phyloP scores from a whole-genome alignment of 2,888 invertebrate genomes.

The Xestia sexstrigata region DNA sequence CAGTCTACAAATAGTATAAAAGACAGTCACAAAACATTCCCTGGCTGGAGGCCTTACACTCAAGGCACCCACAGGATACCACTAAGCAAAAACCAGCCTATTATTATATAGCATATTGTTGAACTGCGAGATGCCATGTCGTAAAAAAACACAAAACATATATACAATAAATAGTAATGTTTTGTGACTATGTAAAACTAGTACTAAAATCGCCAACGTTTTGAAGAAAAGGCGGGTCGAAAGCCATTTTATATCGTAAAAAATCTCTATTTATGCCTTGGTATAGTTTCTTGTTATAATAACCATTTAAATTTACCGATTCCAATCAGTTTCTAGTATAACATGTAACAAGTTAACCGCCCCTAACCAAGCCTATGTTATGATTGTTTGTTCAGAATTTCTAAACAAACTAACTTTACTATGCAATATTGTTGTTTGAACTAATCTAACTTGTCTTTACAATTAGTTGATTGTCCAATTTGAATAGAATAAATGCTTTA shows the following conservation, averaged over 20 bases:
- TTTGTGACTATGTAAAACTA: no score
- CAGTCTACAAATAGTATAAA: background rate
- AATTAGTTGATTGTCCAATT: slow-evolving; percentile 54
- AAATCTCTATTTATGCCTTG: slow-evolving; percentile 14
- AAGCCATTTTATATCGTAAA: background rate
- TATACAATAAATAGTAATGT: no score
- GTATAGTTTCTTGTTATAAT: slow-evolving; percentile 37
- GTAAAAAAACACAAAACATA: no score
- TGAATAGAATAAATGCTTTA: slow-evolving; percentile 49
- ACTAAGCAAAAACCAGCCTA: no score
- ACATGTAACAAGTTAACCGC: slow-evolving; percentile 36
- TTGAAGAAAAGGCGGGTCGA: background rate
- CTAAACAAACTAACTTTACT: slow-evolving; percentile 30
- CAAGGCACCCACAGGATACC: no score
- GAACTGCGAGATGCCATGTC: no score
- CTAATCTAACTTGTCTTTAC: slow-evolving; percentile 47
- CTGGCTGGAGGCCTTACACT: no score
- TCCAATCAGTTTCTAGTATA: slow-evolving; percentile 34
- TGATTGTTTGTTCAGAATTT: slow-evolving; percentile 44
- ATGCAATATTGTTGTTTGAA: slow-evolving; percentile 53
- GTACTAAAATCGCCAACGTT: no score
- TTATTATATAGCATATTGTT: no score
- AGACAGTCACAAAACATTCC: background rate
- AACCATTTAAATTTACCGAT: slow-evolving; percentile 36
- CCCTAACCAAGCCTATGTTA: slow-evolving; percentile 46